phyloP scores from a whole-genome alignment of 2,888 invertebrate genomes.

The Drosophila fungiperda region DNA sequence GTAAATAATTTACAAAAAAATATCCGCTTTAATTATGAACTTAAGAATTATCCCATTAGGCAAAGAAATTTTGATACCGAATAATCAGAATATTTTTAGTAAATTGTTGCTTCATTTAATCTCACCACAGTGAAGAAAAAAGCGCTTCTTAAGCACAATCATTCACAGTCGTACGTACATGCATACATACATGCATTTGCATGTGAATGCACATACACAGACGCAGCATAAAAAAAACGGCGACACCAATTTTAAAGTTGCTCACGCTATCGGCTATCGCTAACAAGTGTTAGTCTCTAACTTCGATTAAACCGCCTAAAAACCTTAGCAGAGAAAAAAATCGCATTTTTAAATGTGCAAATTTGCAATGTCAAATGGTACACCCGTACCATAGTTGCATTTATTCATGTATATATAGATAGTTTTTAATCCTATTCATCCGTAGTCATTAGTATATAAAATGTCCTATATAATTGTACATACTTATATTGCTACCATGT shows the following conservation, averaged over 20 bases:
- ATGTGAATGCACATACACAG: constrained; percentile 4
- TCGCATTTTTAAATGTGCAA: constrained; percentile 50
- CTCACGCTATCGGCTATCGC: constrained; percentile 42
- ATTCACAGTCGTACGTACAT: constrained; percentile 13
- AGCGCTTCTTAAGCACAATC: constrained; percentile 12
- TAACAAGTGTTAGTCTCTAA: constrained; percentile 43
- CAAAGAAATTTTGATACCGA: neutral
- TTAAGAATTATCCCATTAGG: neutral
- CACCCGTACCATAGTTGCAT: constrained; percentile 7
- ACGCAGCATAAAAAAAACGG: constrained; percentile 6
- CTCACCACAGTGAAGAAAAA: neutral
- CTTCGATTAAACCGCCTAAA: constrained; percentile 31
- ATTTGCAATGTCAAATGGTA: constrained; percentile 11
- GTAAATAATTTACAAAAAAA: constrained; percentile 5
- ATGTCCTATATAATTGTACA: constrained; percentile 20
- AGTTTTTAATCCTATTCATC: constrained; percentile 35
- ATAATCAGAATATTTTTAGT: neutral
- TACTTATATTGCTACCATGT: constrained; percentile 42
- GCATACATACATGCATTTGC: neutral
- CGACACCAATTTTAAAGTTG: constrained; percentile 52
- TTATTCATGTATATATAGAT: constrained; percentile 12
- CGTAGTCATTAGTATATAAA: constrained; percentile 6
- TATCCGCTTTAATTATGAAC: neutral
- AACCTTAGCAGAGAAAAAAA: constrained; percentile 19
- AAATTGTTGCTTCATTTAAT: neutral